Base-by-base conservation (phyloP, 2,888 invertebrate species). In the Omphaloscelis lunosa region DNA sequence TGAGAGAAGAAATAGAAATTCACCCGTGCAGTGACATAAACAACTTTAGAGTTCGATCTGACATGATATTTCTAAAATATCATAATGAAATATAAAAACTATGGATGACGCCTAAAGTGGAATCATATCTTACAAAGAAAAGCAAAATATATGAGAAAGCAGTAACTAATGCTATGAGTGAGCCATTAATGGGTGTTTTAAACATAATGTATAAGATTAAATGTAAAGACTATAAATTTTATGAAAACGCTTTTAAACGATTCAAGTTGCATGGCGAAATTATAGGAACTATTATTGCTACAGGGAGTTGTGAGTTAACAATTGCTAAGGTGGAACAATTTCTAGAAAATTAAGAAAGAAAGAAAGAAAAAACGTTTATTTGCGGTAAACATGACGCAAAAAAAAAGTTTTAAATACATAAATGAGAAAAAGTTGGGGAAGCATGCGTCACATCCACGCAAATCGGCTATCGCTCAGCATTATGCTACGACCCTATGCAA, bases 111-210 rank as follows among this genome's bases (percentile, higher is more conserved):
- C 51, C 17, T 53, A n/a, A n/a, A n/a, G 6, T 9, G 11, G 67
- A 17, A n/a, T 17, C 34, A n/a, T 68, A 68, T 39, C 67, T 68
- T 17, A 68, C 67, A 39, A 68, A 68, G 34, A 51, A 68, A 9
- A 53, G 67, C 34, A 34, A 53, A 53, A 51, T 53, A 34, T 68
- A 53, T 39, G 67, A 53, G 53, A 34, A 53, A 34, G 51, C 67
- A 34, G 6, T 17, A 15, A 53, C 23, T 17, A 34, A 68, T 48
- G 20, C 53, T 7, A 53, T 53, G 2, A 34, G 53, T 11, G 34
- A 34, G 34, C 51, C 67, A 68, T 17, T 68, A 68, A 53, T 68
- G 34, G 51, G 23, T 17, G 53, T 51, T 34, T 34, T 68, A 34
- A n/a, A 53, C 34, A n/a, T 53, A 34, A 53, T 53, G 34, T 12